A percentile compares a stretch with the other conserved stretches of the same genome.
Evolutionary conservation across 2,888 invertebrate species (phyloP).

Genomic region (Odiellus spinosus): DNA sequence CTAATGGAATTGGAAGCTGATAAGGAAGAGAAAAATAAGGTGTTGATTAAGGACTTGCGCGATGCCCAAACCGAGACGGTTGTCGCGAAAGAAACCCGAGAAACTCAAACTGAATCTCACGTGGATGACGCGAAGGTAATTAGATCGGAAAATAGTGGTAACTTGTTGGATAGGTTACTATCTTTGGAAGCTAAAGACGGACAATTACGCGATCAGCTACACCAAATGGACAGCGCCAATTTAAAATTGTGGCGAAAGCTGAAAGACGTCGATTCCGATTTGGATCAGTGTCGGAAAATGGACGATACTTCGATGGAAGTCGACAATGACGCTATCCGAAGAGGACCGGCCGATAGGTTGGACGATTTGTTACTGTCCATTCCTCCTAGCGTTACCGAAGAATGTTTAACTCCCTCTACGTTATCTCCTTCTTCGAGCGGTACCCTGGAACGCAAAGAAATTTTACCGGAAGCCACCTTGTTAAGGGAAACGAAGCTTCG

Average conservation of each 20-base stretch:
- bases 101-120: background rate
- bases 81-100: background rate
- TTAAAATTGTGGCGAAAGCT: slow-evolving; percentile 16
- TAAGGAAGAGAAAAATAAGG: background rate
- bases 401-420: background rate
- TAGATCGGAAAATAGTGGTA: background rate
- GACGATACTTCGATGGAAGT: slow-evolving; percentile 2
- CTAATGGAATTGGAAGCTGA: background rate
- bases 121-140: background rate
- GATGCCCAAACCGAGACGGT: background rate
- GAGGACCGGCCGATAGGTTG: background rate
- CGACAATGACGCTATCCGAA: background rate
- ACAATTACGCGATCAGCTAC: slow-evolving; percentile 10
- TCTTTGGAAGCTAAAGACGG: slow-evolving; percentile 13
- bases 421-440: background rate
- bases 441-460: background rate
- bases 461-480: background rate
- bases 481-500: slow-evolving; percentile 14
- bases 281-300: slow-evolving; percentile 11
- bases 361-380: background rate
- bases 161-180: slow-evolving; percentile 8
- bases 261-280: slow-evolving; percentile 13
- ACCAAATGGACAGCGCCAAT: slow-evolving; percentile 15
- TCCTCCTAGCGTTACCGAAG: too few species aligned
- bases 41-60: background rate